Conservation (phyloP, 2,888 invertebrate species). For the Stenodema calcarata region DNA sequence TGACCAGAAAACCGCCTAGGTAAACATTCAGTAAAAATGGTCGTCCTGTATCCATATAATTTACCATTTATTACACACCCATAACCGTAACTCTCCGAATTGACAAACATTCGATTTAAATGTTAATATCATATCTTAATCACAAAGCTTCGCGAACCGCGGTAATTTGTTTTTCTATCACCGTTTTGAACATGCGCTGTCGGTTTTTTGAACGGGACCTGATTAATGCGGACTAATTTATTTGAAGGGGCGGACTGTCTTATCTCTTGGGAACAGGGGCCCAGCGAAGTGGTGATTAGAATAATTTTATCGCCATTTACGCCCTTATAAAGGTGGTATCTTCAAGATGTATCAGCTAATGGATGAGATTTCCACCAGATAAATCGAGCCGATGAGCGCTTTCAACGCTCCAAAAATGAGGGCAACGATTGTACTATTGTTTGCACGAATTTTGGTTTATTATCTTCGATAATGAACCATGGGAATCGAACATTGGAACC, state of each 20-base stretch:
- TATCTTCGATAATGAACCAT: too few species aligned
- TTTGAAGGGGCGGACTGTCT: background rate
- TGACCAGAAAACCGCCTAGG: background rate
- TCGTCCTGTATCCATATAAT: background rate
- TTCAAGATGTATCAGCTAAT: background rate
- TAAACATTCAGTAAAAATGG: background rate
- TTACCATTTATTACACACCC: background rate
- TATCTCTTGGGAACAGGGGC: background rate
- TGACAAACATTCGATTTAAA: constrained; percentile 20
- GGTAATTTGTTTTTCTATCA: background rate
- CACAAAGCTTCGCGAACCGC: background rate
- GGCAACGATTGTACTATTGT: background rate
- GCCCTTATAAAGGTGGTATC: background rate
- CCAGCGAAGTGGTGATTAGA: background rate
- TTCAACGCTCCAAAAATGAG: background rate
- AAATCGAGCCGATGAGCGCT: background rate
- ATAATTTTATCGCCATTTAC: background rate
- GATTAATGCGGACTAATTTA: constrained; percentile 8
- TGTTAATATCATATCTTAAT: constrained; percentile 21
- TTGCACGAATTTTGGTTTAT: too few species aligned
- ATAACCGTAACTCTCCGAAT: background rate
- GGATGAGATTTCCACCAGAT: background rate
- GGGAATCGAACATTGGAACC: too few species aligned
- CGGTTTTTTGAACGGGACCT: background rate
- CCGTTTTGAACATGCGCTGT: background rate